Conservation (phyloP, 2,113 vertebrate genomes). For the Poicephalus meyeri region DNA sequence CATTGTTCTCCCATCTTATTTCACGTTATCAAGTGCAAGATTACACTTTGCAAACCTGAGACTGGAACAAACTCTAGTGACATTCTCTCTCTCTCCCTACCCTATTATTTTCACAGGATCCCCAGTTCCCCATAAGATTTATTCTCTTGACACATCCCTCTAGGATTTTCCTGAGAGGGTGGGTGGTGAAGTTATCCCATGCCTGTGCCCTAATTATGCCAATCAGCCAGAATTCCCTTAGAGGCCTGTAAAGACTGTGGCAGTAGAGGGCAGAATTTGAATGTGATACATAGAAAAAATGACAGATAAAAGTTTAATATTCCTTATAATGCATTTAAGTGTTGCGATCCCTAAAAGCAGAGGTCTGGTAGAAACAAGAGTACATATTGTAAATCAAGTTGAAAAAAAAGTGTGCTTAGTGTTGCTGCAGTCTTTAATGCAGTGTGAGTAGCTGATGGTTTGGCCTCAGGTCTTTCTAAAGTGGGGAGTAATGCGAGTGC, state of each 20-base stretch:
- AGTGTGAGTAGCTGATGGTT: neutral
- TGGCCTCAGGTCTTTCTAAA: neutral
- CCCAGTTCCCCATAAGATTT: neutral
- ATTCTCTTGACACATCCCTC: neutral
- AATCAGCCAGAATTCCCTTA: neutral
- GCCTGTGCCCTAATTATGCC: neutral
- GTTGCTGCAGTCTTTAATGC: neutral
- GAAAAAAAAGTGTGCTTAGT: neutral
- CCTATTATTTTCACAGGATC: neutral
- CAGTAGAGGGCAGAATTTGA: neutral
- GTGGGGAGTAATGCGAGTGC: neutral
- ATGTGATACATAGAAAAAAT: neutral
- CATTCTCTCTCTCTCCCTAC: neutral
- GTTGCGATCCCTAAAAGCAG: neutral
- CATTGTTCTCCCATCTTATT: neutral
- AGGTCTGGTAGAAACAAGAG: neutral
- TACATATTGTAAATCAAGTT: neutral
- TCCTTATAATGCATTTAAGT: neutral
- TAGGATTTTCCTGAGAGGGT: neutral
- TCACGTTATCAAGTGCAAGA: neutral
- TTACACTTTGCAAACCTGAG: neutral
- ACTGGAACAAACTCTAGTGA: neutral
- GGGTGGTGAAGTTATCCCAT: neutral
- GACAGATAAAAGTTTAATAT: neutral
- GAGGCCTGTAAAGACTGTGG: neutral